Evolutionary conservation across 1,140 invertebrate species (phyloP), one percentile per base, ranked within the genome.

Genomic region (Papilio xuthus): DNA sequence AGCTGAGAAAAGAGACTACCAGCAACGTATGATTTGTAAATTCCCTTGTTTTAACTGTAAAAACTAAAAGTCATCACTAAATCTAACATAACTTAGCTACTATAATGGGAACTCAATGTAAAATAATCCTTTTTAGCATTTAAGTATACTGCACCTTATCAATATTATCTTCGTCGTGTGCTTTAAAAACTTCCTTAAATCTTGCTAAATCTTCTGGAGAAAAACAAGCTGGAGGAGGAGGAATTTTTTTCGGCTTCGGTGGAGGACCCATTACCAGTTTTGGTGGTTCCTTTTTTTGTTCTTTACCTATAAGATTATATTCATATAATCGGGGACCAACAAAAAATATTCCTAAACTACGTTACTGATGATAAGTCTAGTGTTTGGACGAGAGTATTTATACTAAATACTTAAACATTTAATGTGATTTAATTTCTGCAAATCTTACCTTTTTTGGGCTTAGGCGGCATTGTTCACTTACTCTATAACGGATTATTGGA

Each of bases 231-330:
- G 92, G 92, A 23, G 91, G 91, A 12, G 92, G 91, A 0, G 91
- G 92, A 0, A 85, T 84, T 77, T 92, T 93, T 75, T 92, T 93
- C 9, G 89, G 91, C 72, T 92, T 93, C 0, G 89, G 90, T 15
- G 88, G 86, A n/a, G 88, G 87, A 1, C 86, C 91, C 13, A 74
- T 82, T 15, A 72, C 72, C n/a, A 67, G 76, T 75, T 87, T 86
- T 26, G 79, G 80, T 18, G 79, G 78, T 71, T 81, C 82, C 26
- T 83, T 85, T n/a, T 74, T 78, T 72, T 85, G 87, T 50, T 80
- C 86, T 82, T 90, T 89, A 8, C 82, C 85, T 82, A 80, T 86
- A 47, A 71, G 4, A 42, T 37, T n/a, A 37, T n/a, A 42, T 32
- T 69, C 2, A 26, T 28, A 69, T 50, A 50, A 20, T 10, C 13